These are phyloP conservation scores for Ophion ventricosus DNA, from an alignment of 2,888 invertebrate genomes.

Conservation along the genomic window DNA sequence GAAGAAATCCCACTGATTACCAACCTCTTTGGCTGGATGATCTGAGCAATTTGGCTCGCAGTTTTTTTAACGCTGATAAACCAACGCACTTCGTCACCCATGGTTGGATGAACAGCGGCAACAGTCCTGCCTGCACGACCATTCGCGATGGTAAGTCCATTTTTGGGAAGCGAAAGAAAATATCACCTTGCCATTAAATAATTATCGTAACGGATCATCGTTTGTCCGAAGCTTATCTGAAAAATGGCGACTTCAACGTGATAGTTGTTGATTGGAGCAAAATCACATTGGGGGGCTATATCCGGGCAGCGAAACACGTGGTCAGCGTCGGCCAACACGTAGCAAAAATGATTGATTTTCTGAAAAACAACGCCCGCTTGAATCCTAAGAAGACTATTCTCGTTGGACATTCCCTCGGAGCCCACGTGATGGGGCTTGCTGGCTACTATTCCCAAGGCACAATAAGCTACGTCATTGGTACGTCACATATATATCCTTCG, in stretches of 20 bases:
- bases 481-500: too few species aligned
- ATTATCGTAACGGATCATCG: not conserved
- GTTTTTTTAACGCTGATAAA: constrained; percentile 70
- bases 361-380: constrained; percentile 70
- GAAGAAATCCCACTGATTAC: constrained; percentile 47
- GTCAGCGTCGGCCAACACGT: constrained; percentile 69
- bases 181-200: not conserved
- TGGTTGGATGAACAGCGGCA: constrained; percentile 74
- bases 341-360: constrained; percentile 74
- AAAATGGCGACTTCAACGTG: constrained; percentile 74
- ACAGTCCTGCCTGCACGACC: constrained; percentile 67
- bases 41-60: constrained; percentile 61
- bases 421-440: constrained; percentile 77
- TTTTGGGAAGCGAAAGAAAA: not conserved
- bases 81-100: constrained; percentile 77
- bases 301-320: constrained; percentile 70
- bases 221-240: constrained; percentile 72
- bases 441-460: constrained; percentile 68
- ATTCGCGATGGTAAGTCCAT: constrained; percentile 74
- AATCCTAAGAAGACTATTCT: constrained; percentile 68
- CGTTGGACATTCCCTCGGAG: constrained; percentile 79
- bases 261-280: constrained; percentile 77
- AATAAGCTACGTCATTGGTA: constrained; percentile 75
- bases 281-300: constrained; percentile 69
- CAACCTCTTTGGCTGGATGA: constrained; percentile 69